Evolutionary conservation across 2,888 invertebrate species (phyloP), one percentile per base, ranked within the genome.

Genomic region (Encarsia formosa): DNA sequence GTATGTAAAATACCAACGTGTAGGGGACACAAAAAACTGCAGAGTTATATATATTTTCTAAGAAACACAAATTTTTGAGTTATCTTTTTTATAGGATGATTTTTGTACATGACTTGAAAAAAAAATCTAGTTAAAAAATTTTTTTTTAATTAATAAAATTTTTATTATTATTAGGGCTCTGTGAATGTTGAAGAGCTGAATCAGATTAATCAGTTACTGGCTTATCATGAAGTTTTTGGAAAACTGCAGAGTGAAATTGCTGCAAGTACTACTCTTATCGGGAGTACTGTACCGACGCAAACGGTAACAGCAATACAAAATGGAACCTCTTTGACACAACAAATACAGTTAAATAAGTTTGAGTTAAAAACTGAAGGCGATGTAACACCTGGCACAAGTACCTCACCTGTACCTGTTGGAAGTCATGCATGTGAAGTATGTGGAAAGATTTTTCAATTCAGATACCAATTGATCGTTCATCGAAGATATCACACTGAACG

Each of bases 401-500:
- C 82, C 4, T 83, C 86, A 2, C 78, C 81, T 3, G 79, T 81
- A 3, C 76, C 79, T 15, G 76, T 76, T 23, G 85, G 84, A 18
- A 81, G 81, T 57, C 89, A 91, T 71, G 81, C 86, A 16, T 91
- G 91, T 72, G 90, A 91, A 73, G 82, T 91, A 54, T 91, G 91
- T 65, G 88, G 88, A 45, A 90, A 91, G 76, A 86, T 88, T 76
- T 91, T 91, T 75, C 88, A 88, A 66, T 91, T 87, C 73, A 84
- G 90, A 52, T 91, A 91, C 75, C 91, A 91, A 70, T 80, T 91
- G 53, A 91, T 91, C 64, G 90, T 91, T 35, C 91, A 91, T 75
- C 81, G 88, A 66, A 83, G 91, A 63, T 91, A 91, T 74, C 91
- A 91, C 66, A 88, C 86, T 35, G 90, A 91, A 75, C 81, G 86